A percentile compares a stretch with the other conserved stretches of the same genome.
Evolutionary conservation across 2,113 vertebrate species (phyloP).

Genomic region (Cheilinus undulatus): DNA sequence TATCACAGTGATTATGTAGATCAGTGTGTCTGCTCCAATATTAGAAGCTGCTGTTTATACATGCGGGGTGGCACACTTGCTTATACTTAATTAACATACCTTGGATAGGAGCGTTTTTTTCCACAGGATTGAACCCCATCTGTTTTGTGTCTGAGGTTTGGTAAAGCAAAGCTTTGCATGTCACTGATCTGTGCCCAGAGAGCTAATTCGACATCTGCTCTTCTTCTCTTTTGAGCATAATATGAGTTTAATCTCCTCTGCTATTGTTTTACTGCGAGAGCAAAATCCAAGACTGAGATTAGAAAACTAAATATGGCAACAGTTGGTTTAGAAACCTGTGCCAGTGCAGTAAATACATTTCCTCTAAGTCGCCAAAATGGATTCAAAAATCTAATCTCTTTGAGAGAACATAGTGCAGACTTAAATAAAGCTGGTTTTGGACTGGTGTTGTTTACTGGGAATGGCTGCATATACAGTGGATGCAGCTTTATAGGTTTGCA

Average conservation of each 20-base stretch:
- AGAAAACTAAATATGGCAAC: conserved; percentile 34
- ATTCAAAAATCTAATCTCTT: conserved; percentile 3
- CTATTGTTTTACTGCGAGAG: conserved; percentile 19
- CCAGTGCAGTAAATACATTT: neutral
- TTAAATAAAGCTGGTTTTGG: conserved; percentile 20
- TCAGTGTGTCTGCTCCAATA: conserved; percentile 42
- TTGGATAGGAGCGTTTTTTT: conserved; percentile 46
- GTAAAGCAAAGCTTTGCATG: conserved; percentile 24
- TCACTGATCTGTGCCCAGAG: conserved; percentile 21
- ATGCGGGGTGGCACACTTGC: conserved; percentile 21
- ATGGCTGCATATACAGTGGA: conserved; percentile 1
- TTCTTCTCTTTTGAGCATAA: conserved; percentile 18
- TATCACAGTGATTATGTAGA: conserved; percentile 57
- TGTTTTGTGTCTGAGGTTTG: conserved; percentile 39
- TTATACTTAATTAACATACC: conserved; percentile 50
- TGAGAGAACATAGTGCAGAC: neutral
- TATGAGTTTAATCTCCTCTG: conserved; percentile 11
- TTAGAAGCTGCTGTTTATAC: conserved; percentile 47
- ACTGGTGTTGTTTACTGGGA: conserved; percentile 18
- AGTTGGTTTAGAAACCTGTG: conserved; percentile 5
- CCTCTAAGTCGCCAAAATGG: neutral
- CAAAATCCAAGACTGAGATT: conserved; percentile 2
- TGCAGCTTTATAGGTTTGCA: conserved; percentile 22
- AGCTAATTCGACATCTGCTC: conserved; percentile 51
- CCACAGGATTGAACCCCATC: conserved; percentile 45